Evolutionary conservation across 2,888 invertebrate genomes (phyloP).

Genomic region (Stenotaenia linearis): DNA sequence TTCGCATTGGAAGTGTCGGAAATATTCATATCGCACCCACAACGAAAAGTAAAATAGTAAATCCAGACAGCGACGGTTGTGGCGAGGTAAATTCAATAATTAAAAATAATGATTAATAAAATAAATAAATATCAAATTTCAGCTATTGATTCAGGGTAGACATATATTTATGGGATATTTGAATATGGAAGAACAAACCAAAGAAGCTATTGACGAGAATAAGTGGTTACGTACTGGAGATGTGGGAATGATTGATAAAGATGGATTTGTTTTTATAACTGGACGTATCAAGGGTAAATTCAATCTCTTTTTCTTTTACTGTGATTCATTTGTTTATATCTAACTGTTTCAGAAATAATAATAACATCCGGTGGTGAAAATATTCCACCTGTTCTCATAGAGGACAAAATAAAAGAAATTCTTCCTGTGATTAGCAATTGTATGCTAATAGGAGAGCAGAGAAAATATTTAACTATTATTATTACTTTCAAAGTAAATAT

Average conservation of each 20-base stretch:
- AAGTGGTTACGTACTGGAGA: constrained; percentile 87
- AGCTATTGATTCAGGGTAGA: constrained; percentile 74
- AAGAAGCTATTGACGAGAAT: constrained; percentile 64
- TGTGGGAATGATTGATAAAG: constrained; percentile 70
- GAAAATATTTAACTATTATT: constrained; percentile 77
- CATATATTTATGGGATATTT: constrained; percentile 91
- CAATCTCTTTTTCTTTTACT: not conserved
- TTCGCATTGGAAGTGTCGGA: constrained; percentile 68
- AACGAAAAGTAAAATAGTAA: constrained; percentile 63
- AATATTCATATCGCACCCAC: constrained; percentile 43
- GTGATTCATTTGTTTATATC: not conserved
- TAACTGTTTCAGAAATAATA: constrained; percentile 63
- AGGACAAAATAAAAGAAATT: constrained; percentile 70
- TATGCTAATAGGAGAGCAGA: constrained; percentile 77
- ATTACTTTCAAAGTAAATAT: constrained; percentile 71
- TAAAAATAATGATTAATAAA: not conserved
- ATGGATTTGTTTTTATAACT: constrained; percentile 66
- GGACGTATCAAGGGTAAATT: constrained; percentile 49
- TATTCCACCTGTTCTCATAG: constrained; percentile 73
- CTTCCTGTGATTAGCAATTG: constrained; percentile 73
- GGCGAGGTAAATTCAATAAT: constrained; percentile 57
- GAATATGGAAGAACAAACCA: constrained; percentile 66
- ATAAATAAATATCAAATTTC: not conserved
- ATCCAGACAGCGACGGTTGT: constrained; percentile 56
- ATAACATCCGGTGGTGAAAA: constrained; percentile 95